Evolutionary conservation across 2,113 vertebrate species (phyloP).

Genomic region (Irena cyanogastra): DNA sequence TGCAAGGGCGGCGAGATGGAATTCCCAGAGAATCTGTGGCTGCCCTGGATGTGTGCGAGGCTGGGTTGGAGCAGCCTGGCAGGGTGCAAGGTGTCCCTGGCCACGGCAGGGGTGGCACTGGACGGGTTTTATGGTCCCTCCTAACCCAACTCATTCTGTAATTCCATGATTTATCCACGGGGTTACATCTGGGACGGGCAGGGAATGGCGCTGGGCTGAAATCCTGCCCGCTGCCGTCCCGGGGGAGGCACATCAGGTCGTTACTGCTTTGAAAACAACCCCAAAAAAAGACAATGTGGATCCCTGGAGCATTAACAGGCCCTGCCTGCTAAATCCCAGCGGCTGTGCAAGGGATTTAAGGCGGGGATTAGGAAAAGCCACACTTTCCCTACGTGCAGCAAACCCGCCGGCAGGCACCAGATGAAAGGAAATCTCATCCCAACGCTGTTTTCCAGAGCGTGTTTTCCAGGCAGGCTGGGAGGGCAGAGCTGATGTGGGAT

Average conservation of each 20-base stretch:
- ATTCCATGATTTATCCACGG: neutral
- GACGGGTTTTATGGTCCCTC: neutral
- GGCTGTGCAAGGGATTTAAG: constrained; percentile 16
- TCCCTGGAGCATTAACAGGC: neutral
- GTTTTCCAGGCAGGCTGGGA: neutral
- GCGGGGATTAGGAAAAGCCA: constrained; percentile 24
- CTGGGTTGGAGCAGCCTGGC: neutral
- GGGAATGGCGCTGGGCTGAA: neutral
- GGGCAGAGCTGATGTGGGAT: neutral
- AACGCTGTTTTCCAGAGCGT: neutral
- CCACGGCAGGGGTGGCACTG: neutral
- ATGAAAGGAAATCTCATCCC: neutral
- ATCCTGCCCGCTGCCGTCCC: neutral
- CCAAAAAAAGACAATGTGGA: neutral
- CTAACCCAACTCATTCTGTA: neutral
- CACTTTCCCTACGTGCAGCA: constrained; percentile 1
- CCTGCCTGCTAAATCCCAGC: constrained; percentile 42
- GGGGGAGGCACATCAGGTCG: neutral
- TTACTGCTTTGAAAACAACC: neutral
- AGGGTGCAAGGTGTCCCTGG: neutral
- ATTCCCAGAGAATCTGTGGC: neutral
- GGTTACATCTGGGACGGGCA: neutral
- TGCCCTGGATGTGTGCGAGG: neutral
- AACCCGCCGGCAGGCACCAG: neutral
- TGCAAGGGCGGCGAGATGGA: neutral